Evolutionary conservation across 2,797 vertebrate genomes (phyloP), one percentile per base, ranked within the genome.

Genomic region (Triplophysa yarkandensis): DNA sequence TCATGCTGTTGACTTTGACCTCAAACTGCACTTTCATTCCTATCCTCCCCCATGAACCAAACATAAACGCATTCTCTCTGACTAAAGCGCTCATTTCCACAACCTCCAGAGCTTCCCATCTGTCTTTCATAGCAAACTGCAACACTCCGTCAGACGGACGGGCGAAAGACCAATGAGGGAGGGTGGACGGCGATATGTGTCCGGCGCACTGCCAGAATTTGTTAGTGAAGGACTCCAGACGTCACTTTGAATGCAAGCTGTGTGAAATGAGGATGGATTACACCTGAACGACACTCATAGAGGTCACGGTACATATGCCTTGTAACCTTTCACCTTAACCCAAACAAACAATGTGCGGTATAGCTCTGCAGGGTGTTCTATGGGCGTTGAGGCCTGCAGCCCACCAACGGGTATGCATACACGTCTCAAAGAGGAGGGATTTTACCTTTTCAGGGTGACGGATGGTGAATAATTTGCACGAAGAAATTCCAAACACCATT

Each of bases 401-500:
- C 71, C 62, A 74, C 62, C 50, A 17, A 57, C 19, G 55, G 13
- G 10, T 73, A 14, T 14, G 25, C 25, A 27, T 7, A 4, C 13
- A 16, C 11, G 21, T n/a, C 32, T 43, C 13, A 73, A 27, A 73
- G 13, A 57, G 17, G 65, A 65, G 17, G 52, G 65, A 19, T 62
- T 68, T 77, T 43, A 41, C 65, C 55, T 63, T 28, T 80, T 85
- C 81, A 23, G 11, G 52, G 77, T 77, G 75, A 74, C 50, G 65
- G 74, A 50, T 58, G 14, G 81, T 82, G 79, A 85, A 85, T 83
- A 80, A 85, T 27, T 55, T 77, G 52, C 71, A 67, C 78, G 80
- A 70, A 74, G 78, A 76, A 78, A 74, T 75, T 82, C 82, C 76
- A 76, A 81, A 77, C 48, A 77, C 82, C 82, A 83, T 82, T 81